These are phyloP conservation scores for Yponomeuta plumbellus DNA, from an alignment of 2,888 invertebrate genomes.

Conservation along the genomic window DNA sequence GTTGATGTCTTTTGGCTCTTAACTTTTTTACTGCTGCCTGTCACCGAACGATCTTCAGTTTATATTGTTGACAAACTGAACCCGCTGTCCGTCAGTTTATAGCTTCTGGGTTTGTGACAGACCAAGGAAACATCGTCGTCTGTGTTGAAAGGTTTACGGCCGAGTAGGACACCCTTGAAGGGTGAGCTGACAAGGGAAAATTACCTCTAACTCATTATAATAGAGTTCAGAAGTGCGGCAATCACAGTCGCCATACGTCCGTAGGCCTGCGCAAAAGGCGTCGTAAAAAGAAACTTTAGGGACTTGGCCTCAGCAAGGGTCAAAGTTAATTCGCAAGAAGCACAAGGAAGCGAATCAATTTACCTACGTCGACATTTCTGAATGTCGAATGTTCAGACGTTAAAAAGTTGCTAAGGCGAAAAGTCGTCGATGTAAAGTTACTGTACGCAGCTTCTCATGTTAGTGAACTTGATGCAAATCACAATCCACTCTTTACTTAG, in stretches of 20 bases:
- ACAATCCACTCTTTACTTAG: no score
- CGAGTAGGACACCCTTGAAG: neutral
- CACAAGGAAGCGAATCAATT: conserved; percentile 12
- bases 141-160: conserved; percentile 50
- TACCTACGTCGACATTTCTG: neutral
- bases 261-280: conserved; percentile 4
- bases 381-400: neutral
- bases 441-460: no score
- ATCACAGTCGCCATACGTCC: neutral
- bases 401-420: neutral
- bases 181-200: conserved; percentile 27
- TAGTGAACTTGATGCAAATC: no score
- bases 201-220: conserved; percentile 38
- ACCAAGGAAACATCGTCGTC: conserved; percentile 44
- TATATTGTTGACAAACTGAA: conserved; percentile 54
- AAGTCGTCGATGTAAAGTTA: neutral
- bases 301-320: conserved; percentile 40
- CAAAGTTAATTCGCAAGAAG: conserved; percentile 14
- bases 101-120: conserved; percentile 36
- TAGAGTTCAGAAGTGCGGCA: neutral
- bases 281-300: conserved; percentile 17
- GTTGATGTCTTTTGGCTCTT: neutral
- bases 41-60: conserved; percentile 35
- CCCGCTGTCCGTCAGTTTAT: conserved; percentile 48
- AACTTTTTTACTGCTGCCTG: conserved; percentile 6